A percentile compares a stretch with the other conserved stretches of the same genome.
phyloP scores from a whole-genome alignment of 2,113 vertebrate genomes.

The Scomber colias region DNA sequence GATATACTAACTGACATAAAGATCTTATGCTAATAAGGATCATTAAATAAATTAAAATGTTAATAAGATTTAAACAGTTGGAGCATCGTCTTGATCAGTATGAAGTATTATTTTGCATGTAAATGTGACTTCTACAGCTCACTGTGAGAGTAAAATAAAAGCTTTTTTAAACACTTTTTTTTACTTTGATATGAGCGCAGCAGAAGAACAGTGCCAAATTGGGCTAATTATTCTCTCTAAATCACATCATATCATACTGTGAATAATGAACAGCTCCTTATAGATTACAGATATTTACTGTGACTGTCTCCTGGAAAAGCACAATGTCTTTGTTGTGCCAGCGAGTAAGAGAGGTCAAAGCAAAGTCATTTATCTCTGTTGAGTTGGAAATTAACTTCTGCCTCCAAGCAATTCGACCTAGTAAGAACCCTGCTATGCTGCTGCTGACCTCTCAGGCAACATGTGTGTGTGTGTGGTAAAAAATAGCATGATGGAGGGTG shows the following conservation, averaged over 20 bases:
- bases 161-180: no score
- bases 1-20: no score
- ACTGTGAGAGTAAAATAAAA: no score
- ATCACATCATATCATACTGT: constrained; percentile 38
- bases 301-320: constrained; percentile 44
- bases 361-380: constrained; percentile 77
- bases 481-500: constrained; percentile 62
- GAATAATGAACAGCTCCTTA: constrained; percentile 29
- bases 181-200: not conserved
- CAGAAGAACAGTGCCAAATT: not conserved
- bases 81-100: no score
- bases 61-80: no score
- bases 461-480: constrained; percentile 55
- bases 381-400: constrained; percentile 79
- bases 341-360: constrained; percentile 64
- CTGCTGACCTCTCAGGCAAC: constrained; percentile 69
- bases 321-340: constrained; percentile 65
- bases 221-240: constrained; percentile 19
- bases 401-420: constrained; percentile 66
- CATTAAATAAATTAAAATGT: no score
- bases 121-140: no score
- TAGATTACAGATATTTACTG: constrained; percentile 42
- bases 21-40: no score
- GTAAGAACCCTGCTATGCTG: constrained; percentile 56
- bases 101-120: no score